These are phyloP conservation scores for Caenorhabditis parvicauda DNA, from an alignment of 2,888 invertebrate species.

Conservation along the genomic window DNA sequence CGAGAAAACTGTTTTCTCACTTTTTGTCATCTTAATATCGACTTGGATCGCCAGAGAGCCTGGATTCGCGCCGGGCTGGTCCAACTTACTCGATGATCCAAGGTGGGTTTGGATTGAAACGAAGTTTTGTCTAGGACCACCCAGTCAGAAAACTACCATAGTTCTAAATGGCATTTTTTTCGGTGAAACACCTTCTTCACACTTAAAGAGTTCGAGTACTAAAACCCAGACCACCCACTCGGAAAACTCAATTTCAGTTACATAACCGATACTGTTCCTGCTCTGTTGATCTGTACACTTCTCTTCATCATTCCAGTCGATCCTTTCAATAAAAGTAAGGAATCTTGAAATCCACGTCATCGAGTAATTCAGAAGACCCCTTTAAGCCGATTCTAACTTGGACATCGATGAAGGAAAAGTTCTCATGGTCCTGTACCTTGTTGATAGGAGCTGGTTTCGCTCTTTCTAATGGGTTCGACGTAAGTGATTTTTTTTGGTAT, in stretches of 20 bases:
- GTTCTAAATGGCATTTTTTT: too few species aligned
- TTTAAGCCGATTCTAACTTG: conserved; percentile 33
- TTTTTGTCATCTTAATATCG: conserved; percentile 20
- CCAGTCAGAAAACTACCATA: too few species aligned
- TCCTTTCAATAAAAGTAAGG: conserved; percentile 11
- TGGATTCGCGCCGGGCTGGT: conserved; percentile 30
- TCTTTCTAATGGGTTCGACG: conserved; percentile 35
- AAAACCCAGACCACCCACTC: too few species aligned
- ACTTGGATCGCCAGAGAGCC: conserved; percentile 34
- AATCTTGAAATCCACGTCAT: too few species aligned
- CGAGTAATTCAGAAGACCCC: conserved; percentile 5
- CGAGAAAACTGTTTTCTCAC: conserved; percentile 24
- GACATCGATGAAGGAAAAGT: conserved; percentile 33
- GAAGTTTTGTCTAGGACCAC: not conserved
- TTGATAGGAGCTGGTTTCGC: conserved; percentile 43
- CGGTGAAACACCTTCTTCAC: too few species aligned
- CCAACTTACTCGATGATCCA: conserved; percentile 10
- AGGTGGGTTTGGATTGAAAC: not conserved
- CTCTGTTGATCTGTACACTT: conserved; percentile 22
- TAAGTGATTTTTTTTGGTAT: not conserved
- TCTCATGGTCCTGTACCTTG: conserved; percentile 34
- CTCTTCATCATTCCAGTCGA: conserved; percentile 35
- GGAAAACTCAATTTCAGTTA: conserved; percentile 2
- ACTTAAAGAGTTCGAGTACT: too few species aligned
- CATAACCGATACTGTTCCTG: conserved; percentile 27